Conservation (phyloP, 2,113 vertebrate species). For the Ammodytes dubius region DNA sequence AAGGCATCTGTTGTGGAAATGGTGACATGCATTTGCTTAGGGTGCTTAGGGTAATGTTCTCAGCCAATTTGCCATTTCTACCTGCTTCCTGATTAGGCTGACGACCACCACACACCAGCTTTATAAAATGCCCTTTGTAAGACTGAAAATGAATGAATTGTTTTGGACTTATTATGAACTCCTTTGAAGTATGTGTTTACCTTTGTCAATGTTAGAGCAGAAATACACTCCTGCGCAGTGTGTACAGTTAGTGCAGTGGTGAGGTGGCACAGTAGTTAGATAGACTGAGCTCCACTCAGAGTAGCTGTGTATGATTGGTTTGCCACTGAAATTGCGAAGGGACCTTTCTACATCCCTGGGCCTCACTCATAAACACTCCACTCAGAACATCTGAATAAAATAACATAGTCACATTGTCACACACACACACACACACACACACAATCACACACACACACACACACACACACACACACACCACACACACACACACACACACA, state of each 20-base stretch:
- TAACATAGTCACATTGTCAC: slow-evolving; percentile 16
- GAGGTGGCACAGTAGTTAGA: slow-evolving; percentile 18
- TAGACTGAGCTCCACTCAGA: slow-evolving; percentile 30
- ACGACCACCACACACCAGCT: neutral
- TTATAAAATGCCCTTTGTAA: neutral
- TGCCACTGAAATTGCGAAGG: slow-evolving; percentile 70
- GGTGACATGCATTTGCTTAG: neutral
- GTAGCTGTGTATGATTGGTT: slow-evolving; percentile 44
- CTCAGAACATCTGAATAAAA: slow-evolving; percentile 78
- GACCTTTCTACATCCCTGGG: slow-evolving; percentile 55
- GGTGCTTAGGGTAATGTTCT: neutral
- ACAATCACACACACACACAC: slow-evolving; percentile 24
- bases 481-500: slow-evolving; percentile 18
- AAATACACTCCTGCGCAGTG: neutral
- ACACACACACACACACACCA: slow-evolving; percentile 19
- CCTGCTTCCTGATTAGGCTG: neutral
- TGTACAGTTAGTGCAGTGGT: slow-evolving; percentile 8
- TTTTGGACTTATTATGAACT: neutral
- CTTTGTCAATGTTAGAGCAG: neutral
- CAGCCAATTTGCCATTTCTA: neutral
- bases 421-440: slow-evolving; percentile 1
- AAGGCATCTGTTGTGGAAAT: neutral
- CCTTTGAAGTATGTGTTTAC: slow-evolving; percentile 12
- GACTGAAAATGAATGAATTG: neutral
- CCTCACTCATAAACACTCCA: slow-evolving; percentile 63